These are phyloP conservation scores for Alviniconcha strummeri DNA, from an alignment of 2,888 invertebrate genomes.

Conservation along the genomic window DNA sequence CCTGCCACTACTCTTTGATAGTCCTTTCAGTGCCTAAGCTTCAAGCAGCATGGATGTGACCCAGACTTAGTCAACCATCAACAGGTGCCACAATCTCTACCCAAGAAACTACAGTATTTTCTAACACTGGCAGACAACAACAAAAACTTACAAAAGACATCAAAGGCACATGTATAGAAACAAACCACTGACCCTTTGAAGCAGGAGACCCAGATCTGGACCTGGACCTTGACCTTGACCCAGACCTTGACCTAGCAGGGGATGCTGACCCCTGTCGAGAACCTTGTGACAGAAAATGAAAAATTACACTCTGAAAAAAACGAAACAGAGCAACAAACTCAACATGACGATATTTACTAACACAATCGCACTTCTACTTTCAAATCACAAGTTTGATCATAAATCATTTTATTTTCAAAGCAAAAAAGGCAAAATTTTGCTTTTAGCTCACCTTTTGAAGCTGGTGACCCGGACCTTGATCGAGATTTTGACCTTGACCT, in stretches of 20 bases:
- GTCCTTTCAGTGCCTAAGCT: too few relatives aligned
- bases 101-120: too few relatives aligned
- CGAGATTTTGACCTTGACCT: slow-evolving; percentile 38
- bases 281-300: slow-evolving; percentile 9
- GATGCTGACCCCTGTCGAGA: slow-evolving; percentile 30
- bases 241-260: slow-evolving; percentile 41
- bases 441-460: slow-evolving; percentile 23
- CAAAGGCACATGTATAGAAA: too few relatives aligned
- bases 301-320: not conserved
- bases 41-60: too few relatives aligned
- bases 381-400: too few relatives aligned
- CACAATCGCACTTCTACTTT: too few relatives aligned
- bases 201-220: slow-evolving; percentile 40
- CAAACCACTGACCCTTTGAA: slow-evolving; percentile 19
- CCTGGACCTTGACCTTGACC: slow-evolving; percentile 37
- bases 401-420: not conserved
- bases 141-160: not conserved
- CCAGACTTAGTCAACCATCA: too few relatives aligned
- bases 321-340: too few relatives aligned
- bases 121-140: too few relatives aligned
- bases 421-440: not conserved
- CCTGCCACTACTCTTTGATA: too few relatives aligned
- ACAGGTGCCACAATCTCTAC: too few relatives aligned
- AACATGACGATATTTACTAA: too few relatives aligned
- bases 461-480: slow-evolving; percentile 37